Conservation (phyloP, 2,113 vertebrate species). For the Stigmatopora argus region DNA sequence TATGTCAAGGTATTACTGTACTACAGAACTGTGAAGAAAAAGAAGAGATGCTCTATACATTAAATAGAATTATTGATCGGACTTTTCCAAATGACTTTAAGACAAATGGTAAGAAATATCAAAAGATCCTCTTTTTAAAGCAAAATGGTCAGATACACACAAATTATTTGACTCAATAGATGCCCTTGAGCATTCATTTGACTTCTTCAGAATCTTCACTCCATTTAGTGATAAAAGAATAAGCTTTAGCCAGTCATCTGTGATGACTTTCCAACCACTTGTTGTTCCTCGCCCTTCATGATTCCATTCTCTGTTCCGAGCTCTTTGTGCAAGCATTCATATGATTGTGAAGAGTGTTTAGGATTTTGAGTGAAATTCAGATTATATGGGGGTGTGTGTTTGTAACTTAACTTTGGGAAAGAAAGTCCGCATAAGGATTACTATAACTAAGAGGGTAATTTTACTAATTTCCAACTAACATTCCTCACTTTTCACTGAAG, state of each 20-base stretch:
- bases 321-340: conserved; percentile 17
- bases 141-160: not conserved
- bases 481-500: conserved; percentile 25
- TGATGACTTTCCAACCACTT: conserved; percentile 30
- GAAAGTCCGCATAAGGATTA: conserved; percentile 9
- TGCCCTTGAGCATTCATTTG: not conserved
- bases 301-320: conserved; percentile 31
- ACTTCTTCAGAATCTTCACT: conserved; percentile 14
- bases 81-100: not conserved
- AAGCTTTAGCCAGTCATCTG: conserved; percentile 32
- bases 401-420: conserved; percentile 19
- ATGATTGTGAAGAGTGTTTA: conserved; percentile 29
- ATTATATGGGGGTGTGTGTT: not conserved
- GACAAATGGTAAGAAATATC: not conserved
- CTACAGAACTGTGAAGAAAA: conserved; percentile 31
- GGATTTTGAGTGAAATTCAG: conserved; percentile 33
- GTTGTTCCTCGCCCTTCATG: conserved; percentile 24
- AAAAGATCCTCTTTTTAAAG: conserved; percentile 6
- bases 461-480: not conserved
- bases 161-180: not conserved
- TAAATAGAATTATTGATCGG: not conserved
- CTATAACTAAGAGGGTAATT: conserved; percentile 3
- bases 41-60: conserved; percentile 11
- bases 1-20: too few relatives aligned
- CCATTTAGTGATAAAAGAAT: conserved; percentile 23